Evolutionary conservation across 2,797 vertebrate species (phyloP), one percentile per base, ranked within the genome.

Genomic region (Coilia nasus): DNA sequence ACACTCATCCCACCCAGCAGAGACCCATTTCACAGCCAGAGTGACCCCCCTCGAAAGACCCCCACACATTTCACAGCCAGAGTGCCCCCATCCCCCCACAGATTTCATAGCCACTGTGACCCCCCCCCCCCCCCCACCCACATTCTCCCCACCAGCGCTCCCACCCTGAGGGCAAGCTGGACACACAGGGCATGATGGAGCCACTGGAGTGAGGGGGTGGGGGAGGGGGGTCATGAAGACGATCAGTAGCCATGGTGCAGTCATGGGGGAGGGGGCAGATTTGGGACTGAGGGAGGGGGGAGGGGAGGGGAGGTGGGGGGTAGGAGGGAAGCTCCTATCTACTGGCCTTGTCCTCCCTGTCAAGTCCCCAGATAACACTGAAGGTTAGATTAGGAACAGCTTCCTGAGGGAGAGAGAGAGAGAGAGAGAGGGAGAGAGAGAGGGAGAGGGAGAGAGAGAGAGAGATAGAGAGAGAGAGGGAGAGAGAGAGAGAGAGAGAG

Each of bases 81-180:
- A n/a, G n/a, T n/a, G n/a, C n/a, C n/a, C n/a, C n/a, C n/a, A n/a
- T n/a, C n/a, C 46, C 46, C 46, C 10, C 10, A 47, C 46, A 47
- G 46, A 47, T 10, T n/a, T n/a, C n/a, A n/a, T 47, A 47, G 46
- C 10, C 46, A 47, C 10, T 10, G 4, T 47, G 10, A 47, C 46
- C 46, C 3, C 4, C 46, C 3, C 46, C 46, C 46, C 3, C 4
- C 10, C 3, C n/a, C n/a, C 82, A 83, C 82, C 88, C 85, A 78
- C 64, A 28, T 28, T 71, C 64, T 59, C 57, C 57, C 19, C 57
- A 2, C 5, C 57, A 59, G 19, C 2, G 75, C 54, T 86, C 84
- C 89, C 91, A 82, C 88, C 92, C 92, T 88, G 86, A 93, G 93
- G 93, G 91, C 91, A 91, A 35, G 28, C 3, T 67, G 64, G 62